phyloP scores from a whole-genome alignment of 1,140 invertebrate species.

The Pogonomyrmex californicus region DNA sequence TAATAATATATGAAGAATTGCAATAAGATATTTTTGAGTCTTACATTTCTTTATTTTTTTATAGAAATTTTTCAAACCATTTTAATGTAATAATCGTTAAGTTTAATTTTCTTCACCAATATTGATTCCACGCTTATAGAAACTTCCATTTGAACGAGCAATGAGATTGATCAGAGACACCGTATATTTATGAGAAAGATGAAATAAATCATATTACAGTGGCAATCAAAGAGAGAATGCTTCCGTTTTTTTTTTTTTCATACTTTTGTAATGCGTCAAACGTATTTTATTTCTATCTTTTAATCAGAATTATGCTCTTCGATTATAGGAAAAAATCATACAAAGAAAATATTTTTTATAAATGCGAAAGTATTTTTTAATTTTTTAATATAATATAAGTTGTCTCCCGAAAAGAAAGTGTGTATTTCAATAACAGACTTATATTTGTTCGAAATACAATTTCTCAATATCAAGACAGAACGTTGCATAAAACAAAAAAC shows the following conservation, averaged over 20 bases:
- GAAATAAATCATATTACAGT: not conserved
- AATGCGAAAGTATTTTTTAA: conserved; percentile 36
- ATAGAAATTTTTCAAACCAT: not conserved
- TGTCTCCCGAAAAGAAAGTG: not conserved
- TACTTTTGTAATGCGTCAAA: not conserved
- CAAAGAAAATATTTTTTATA: conserved; percentile 27
- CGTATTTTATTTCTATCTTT: not conserved
- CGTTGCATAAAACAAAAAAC: not conserved
- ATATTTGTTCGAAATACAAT: conserved; percentile 4
- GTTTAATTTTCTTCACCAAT: not conserved
- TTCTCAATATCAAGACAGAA: not conserved
- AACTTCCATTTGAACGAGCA: not conserved
- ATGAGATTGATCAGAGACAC: not conserved
- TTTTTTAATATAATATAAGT: conserved; percentile 30
- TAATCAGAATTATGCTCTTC: conserved; percentile 30
- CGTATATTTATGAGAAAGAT: conserved; percentile 17
- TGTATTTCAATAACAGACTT: conserved; percentile 12
- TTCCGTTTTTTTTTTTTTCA: conserved; percentile 4
- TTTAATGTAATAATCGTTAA: not conserved
- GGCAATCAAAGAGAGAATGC: conserved; percentile 22
- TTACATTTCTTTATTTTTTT: not conserved
- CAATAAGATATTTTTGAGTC: conserved; percentile 2
- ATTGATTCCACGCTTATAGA: not conserved
- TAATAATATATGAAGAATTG: not conserved
- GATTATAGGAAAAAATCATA: conserved; percentile 1